phyloP scores from a whole-genome alignment of 2,888 invertebrate species.

The Hypsopygia costalis region DNA sequence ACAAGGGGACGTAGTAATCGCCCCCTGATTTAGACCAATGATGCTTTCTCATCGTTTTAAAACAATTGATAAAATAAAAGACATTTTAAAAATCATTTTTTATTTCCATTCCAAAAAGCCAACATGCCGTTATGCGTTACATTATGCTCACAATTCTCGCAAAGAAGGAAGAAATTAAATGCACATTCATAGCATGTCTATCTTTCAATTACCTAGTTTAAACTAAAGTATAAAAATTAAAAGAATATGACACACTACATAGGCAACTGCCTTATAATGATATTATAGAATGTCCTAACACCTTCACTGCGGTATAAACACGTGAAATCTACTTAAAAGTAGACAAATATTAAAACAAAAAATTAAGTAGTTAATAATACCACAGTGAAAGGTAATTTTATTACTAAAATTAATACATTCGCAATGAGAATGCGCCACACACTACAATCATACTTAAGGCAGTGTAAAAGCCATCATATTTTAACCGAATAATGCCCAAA shows the following conservation, averaged over 20 bases:
- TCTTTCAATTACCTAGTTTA: conserved; percentile 50
- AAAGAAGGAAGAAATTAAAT: conserved; percentile 58
- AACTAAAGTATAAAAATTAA: conserved; percentile 56
- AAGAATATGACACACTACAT: conserved; percentile 75
- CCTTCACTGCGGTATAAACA: conserved; percentile 46
- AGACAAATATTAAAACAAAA: conserved; percentile 13
- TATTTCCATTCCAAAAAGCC: conserved; percentile 73
- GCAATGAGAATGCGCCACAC: conserved; percentile 37
- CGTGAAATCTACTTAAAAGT: conserved; percentile 6
- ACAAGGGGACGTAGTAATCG: no score
- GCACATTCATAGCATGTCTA: conserved; percentile 64
- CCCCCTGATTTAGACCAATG: no score
- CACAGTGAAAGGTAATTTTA: conserved; percentile 48
- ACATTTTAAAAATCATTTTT: conserved; percentile 42
- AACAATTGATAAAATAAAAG: conserved; percentile 34
- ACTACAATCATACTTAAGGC: conserved; percentile 34
- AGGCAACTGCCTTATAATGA: conserved; percentile 49
- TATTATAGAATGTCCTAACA: conserved; percentile 39
- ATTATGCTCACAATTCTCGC: conserved; percentile 42
- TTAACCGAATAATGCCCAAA: background rate
- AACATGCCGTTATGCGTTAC: conserved; percentile 67
- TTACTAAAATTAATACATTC: conserved; percentile 28
- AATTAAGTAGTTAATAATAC: conserved; percentile 26
- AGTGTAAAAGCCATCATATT: conserved; percentile 6
- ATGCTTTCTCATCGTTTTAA: no score